Conservation (phyloP, 2,888 invertebrate genomes). For the Drymonia ruficornis region DNA sequence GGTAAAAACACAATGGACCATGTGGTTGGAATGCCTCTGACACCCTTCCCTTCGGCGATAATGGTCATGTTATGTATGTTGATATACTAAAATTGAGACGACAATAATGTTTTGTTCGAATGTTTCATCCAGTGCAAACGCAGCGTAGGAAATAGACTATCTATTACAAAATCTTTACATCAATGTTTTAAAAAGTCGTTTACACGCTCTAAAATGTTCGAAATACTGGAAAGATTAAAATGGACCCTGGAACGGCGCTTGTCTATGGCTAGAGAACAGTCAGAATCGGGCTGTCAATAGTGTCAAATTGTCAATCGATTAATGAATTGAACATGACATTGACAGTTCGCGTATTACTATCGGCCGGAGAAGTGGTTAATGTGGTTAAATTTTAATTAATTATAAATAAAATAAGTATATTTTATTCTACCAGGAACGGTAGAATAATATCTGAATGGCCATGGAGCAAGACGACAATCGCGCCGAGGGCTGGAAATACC, state of each 20-base stretch:
- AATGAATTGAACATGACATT: conserved; percentile 45
- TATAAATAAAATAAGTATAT: conserved; percentile 26
- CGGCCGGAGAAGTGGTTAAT: conserved; percentile 29
- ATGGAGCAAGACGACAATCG: conserved; percentile 75
- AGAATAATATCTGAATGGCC: conserved; percentile 22
- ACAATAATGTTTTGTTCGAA: no score
- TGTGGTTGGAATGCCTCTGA: no score
- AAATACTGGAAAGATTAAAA: not conserved
- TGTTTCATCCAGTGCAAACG: no score
- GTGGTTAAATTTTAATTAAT: conserved; percentile 30
- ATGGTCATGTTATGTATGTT: no score
- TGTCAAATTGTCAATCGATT: conserved; percentile 34
- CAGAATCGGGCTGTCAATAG: conserved; percentile 19
- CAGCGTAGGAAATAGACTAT: no score
- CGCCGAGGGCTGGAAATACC: conserved; percentile 80
- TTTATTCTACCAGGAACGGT: conserved; percentile 19
- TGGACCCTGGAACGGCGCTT: conserved; percentile 17
- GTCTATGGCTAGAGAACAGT: conserved; percentile 16
- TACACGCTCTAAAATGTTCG: not conserved
- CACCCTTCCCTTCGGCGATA: no score
- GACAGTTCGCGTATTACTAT: conserved; percentile 49
- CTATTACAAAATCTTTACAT: no score
- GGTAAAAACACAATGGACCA: no score
- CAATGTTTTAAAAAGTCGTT: no score
- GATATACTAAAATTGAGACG: no score